phyloP scores from a whole-genome alignment of 92 coral and sea anemone species.

The Paragorgia papillata region DNA sequence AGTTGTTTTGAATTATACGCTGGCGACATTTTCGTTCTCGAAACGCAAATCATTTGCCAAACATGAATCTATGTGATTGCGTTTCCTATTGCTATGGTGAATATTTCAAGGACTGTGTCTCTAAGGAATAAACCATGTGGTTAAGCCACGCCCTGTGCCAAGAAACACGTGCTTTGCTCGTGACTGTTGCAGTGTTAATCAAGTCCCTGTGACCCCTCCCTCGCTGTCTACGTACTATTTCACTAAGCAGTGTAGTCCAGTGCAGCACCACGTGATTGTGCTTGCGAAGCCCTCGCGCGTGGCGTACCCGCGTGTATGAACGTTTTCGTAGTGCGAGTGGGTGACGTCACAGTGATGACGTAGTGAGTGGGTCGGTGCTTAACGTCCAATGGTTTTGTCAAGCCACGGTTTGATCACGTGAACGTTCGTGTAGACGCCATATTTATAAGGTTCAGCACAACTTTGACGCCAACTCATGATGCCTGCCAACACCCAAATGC shows the following conservation, averaged over 20 bases:
- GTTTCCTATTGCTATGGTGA: too few species aligned
- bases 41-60: too few species aligned
- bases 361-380: too few species aligned
- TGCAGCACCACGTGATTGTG: neutral
- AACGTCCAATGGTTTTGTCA: slow-evolving; percentile 30
- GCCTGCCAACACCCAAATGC: slow-evolving; percentile 90
- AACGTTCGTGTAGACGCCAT: slow-evolving; percentile 96
- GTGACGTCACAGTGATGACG: too few species aligned
- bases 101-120: too few species aligned
- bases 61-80: too few species aligned
- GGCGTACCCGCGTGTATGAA: neutral
- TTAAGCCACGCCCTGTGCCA: neutral
- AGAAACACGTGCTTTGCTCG: slow-evolving; percentile 19
- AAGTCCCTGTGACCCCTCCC: neutral
- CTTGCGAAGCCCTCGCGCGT: slow-evolving; percentile 1
- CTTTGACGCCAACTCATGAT: slow-evolving; percentile 94
- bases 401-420: slow-evolving; percentile 79
- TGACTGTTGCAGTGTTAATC: neutral
- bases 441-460: slow-evolving; percentile 89
- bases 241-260: neutral
- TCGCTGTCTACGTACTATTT: neutral
- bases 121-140: too few species aligned
- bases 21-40: too few species aligned
- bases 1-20: too few species aligned
- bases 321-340: too few species aligned